Evolutionary conservation across 2,888 invertebrate genomes (phyloP).

Genomic region (Itoplectis maculator): DNA sequence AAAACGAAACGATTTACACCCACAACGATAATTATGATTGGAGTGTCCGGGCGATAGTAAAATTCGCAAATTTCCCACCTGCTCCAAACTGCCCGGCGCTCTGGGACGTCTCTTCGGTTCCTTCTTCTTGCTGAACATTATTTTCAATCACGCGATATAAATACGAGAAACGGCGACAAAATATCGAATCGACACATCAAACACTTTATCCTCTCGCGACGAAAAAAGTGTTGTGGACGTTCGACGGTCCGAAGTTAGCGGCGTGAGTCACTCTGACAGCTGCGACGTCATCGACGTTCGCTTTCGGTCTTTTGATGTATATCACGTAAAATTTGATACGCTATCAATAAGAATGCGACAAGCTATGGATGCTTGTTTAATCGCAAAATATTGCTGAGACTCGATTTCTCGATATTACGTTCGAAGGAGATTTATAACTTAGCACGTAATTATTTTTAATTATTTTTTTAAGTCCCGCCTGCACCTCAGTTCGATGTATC

Average conservation of each 20-base stretch:
- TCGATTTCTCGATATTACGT: too few relatives aligned
- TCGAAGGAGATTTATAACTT: too few relatives aligned
- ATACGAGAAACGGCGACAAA: conserved; percentile 12
- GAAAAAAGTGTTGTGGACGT: conserved; percentile 31
- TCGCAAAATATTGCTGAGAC: neutral
- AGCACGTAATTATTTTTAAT: neutral
- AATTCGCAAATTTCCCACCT: conserved; percentile 72
- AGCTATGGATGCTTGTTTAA: neutral
- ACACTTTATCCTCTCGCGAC: conserved; percentile 6
- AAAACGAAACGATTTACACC: conserved; percentile 25
- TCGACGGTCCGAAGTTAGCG: conserved; percentile 48
- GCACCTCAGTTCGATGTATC: conserved; percentile 53
- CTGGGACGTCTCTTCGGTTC: conserved; percentile 76
- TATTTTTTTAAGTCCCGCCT: too few relatives aligned
- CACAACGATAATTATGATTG: neutral
- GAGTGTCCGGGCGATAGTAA: too few relatives aligned
- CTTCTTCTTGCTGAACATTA: conserved; percentile 81
- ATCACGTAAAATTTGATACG: neutral
- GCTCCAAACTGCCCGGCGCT: conserved; percentile 78
- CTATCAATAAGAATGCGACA: neutral
- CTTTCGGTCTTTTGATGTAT: conserved; percentile 17
- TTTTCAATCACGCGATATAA: conserved; percentile 9
- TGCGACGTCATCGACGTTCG: conserved; percentile 39
- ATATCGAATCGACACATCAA: conserved; percentile 2
- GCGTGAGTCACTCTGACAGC: conserved; percentile 64